Percentiles rank a stretch among this genome's conserved stretches.
These are phyloP conservation scores for Amiota minor DNA, from an alignment of 2,888 invertebrate species.

Conservation along the genomic window DNA sequence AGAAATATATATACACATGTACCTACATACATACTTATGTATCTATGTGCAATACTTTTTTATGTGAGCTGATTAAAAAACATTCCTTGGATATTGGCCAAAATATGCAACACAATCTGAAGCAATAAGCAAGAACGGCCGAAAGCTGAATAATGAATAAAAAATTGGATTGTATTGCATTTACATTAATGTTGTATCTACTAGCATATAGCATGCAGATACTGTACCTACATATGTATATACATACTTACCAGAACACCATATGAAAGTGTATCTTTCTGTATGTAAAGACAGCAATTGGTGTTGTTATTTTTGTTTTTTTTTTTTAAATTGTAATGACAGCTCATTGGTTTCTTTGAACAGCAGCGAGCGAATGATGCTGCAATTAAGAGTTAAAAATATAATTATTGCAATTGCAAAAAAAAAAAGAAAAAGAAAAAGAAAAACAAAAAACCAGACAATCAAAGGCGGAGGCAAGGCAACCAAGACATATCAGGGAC, in stretches of 20 bases:
- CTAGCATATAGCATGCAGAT: conserved; percentile 34
- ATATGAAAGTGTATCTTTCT: conserved; percentile 13
- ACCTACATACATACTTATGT: conserved; percentile 39
- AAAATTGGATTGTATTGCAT: conserved; percentile 34
- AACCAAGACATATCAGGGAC: conserved; percentile 19
- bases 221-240: conserved; percentile 34
- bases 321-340: conserved; percentile 62
- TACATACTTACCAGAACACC: no score
- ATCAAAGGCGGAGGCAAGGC: conserved; percentile 31
- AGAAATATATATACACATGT: conserved; percentile 3
- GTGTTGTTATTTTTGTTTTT: conserved; percentile 27
- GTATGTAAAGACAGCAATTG: conserved; percentile 31
- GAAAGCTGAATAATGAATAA: conserved; percentile 16
- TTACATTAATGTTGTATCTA: conserved; percentile 46
- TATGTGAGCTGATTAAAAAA: conserved; percentile 70
- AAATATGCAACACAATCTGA: conserved; percentile 60
- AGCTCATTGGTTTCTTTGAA: conserved; percentile 69
- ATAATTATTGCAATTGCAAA: conserved; percentile 66
- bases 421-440: conserved; percentile 37
- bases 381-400: conserved; percentile 71
- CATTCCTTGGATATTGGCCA: conserved; percentile 71
- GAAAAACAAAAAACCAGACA: conserved; percentile 37
- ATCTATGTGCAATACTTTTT: conserved; percentile 66
- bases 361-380: conserved; percentile 55
- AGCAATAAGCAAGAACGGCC: conserved; percentile 10